Evolutionary conservation across 1,140 invertebrate genomes (phyloP).

Genomic region (Spodoptera frugiperda): DNA sequence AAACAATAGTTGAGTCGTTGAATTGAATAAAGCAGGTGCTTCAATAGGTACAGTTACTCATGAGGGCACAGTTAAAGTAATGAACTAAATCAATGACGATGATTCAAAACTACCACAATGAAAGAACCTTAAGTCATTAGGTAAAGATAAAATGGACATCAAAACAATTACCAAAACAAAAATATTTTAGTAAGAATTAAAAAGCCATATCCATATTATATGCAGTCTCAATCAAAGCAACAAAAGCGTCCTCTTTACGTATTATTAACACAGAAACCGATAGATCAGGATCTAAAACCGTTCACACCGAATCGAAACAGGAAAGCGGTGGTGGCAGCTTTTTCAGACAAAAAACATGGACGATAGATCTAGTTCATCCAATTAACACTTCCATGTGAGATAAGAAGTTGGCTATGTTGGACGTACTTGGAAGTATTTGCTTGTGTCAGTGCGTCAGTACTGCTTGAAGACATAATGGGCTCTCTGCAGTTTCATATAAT

Average conservation of each 20-base stretch:
- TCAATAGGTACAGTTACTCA: not conserved
- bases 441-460: too few relatives aligned
- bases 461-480: not conserved
- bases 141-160: not conserved
- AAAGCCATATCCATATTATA: too few relatives aligned
- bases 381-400: conserved; percentile 62
- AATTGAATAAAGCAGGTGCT: conserved; percentile 7
- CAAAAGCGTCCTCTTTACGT: not conserved
- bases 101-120: not conserved
- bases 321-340: conserved; percentile 34
- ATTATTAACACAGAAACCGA: conserved; percentile 40
- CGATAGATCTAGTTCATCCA: conserved; percentile 59
- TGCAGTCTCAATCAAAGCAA: not conserved
- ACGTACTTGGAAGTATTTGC: conserved; percentile 15
- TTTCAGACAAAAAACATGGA: conserved; percentile 42
- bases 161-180: not conserved
- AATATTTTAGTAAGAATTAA: not conserved
- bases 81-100: not conserved
- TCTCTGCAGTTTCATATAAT: not conserved
- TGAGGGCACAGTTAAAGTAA: not conserved
- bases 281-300: conserved; percentile 30
- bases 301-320: conserved; percentile 29
- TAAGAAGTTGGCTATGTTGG: conserved; percentile 40
- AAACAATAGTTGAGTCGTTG: conserved; percentile 12
- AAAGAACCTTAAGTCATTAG: not conserved